These are phyloP conservation scores for Lasiurus cinereus DNA, from an alignment of 2,113 vertebrate species.

Conservation along the genomic window DNA sequence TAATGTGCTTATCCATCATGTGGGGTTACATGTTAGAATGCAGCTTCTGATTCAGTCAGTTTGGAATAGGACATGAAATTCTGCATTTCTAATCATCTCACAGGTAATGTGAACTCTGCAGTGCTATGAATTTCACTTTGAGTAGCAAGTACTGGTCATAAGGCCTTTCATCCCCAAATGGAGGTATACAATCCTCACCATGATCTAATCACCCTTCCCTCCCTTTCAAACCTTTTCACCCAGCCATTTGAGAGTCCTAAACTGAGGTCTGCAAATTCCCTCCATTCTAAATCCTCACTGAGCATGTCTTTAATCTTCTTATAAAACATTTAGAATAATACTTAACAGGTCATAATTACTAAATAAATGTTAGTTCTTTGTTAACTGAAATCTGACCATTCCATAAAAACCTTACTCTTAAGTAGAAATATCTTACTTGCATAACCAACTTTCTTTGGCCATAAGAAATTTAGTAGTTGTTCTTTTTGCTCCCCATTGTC, in stretches of 20 bases:
- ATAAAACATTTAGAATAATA: constrained; percentile 7
- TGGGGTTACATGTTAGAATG: neutral
- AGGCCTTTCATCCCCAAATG: neutral
- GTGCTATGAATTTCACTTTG: neutral
- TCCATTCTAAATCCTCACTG: neutral
- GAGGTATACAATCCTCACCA: neutral
- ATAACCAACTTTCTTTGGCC: neutral
- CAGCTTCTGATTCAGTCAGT: neutral
- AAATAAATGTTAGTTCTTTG: neutral
- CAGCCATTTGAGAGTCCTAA: neutral
- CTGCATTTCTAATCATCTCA: neutral
- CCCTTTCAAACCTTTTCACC: neutral
- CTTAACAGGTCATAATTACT: neutral
- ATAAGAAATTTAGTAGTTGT: neutral
- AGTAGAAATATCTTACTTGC: neutral
- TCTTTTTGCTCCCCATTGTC: neutral
- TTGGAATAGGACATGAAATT: neutral
- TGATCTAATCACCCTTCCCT: neutral
- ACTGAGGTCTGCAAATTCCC: neutral
- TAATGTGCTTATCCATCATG: neutral
- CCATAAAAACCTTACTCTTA: neutral
- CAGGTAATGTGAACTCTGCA: neutral
- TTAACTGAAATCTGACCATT: neutral
- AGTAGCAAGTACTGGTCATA: neutral
- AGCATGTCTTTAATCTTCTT: neutral